phyloP scores from a whole-genome alignment of 2,113 vertebrate species.

The Cavia aperea region DNA sequence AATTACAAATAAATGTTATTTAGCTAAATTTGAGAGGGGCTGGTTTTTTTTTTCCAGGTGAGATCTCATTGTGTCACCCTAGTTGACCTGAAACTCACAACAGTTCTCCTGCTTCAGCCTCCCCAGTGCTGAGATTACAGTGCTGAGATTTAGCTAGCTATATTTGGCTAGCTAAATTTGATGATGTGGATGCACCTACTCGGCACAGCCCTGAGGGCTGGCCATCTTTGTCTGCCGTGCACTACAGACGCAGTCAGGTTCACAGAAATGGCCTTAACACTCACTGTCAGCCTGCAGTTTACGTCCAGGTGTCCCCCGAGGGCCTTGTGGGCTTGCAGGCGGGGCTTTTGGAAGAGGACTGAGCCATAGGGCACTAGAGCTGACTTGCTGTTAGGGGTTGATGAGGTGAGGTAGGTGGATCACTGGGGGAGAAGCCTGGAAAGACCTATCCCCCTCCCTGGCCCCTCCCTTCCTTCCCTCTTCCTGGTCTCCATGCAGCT shows the following conservation, averaged over 20 bases:
- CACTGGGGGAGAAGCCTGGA: no score
- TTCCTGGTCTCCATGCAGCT: neutral
- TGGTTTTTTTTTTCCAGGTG: no score
- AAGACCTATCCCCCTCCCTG: neutral
- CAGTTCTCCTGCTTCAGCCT: no score
- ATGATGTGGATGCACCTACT: neutral
- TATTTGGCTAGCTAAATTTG: neutral
- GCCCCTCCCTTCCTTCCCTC: neutral
- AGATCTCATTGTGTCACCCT: no score
- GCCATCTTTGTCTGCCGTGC: no score
- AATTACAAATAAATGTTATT: neutral
- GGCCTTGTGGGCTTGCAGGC: neutral
- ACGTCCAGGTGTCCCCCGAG: neutral
- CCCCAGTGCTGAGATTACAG: no score
- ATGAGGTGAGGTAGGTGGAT: neutral
- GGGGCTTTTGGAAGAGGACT: neutral
- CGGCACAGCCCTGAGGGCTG: neutral
- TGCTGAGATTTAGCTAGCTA: no score
- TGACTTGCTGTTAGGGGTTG: neutral
- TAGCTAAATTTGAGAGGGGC: neutral
- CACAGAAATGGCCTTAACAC: neutral
- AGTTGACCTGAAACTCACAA: no score
- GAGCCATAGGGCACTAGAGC: neutral
- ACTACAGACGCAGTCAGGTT: neutral
- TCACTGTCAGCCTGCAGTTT: neutral